Percentiles rank a stretch among this genome's conserved stretches.
Evolutionary conservation across 2,888 invertebrate genomes (phyloP).

Genomic region (Orthosia gothica): DNA sequence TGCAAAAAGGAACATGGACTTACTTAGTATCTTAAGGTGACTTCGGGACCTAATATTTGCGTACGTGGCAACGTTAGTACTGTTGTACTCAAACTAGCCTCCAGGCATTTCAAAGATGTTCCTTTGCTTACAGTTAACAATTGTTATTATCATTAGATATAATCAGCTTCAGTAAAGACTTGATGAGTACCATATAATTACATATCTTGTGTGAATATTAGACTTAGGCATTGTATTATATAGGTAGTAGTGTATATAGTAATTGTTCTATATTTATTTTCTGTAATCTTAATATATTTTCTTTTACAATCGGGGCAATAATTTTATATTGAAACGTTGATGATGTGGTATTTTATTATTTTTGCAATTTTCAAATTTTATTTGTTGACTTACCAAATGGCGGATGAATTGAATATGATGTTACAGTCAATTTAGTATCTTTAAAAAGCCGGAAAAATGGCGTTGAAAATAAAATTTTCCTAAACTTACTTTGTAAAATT

Average conservation of each 20-base stretch:
- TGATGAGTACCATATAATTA: slow-evolving; percentile 83
- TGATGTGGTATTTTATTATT: slow-evolving; percentile 83
- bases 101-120: slow-evolving; percentile 81
- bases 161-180: slow-evolving; percentile 88
- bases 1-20: slow-evolving; percentile 22
- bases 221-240: slow-evolving; percentile 87
- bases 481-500: slow-evolving; percentile 20
- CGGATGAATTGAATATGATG: slow-evolving; percentile 1
- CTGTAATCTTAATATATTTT: slow-evolving; percentile 65
- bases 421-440: too few relatives aligned
- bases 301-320: slow-evolving; percentile 84
- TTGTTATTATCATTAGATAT: slow-evolving; percentile 81
- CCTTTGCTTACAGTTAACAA: slow-evolving; percentile 79
- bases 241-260: slow-evolving; percentile 88
- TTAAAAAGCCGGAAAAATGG: background rate
- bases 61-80: slow-evolving; percentile 27
- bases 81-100: slow-evolving; percentile 47
- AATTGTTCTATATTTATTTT: slow-evolving; percentile 75
- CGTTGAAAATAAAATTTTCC: background rate
- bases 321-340: slow-evolving; percentile 82
- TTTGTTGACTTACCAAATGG: slow-evolving; percentile 70
- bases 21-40: slow-evolving; percentile 35
- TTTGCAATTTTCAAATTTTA: slow-evolving; percentile 80
- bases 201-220: slow-evolving; percentile 91
- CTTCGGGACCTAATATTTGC: slow-evolving; percentile 49